Evolutionary conservation across 2,888 invertebrate genomes (phyloP).

Genomic region (Chrysomela aeneicollis): DNA sequence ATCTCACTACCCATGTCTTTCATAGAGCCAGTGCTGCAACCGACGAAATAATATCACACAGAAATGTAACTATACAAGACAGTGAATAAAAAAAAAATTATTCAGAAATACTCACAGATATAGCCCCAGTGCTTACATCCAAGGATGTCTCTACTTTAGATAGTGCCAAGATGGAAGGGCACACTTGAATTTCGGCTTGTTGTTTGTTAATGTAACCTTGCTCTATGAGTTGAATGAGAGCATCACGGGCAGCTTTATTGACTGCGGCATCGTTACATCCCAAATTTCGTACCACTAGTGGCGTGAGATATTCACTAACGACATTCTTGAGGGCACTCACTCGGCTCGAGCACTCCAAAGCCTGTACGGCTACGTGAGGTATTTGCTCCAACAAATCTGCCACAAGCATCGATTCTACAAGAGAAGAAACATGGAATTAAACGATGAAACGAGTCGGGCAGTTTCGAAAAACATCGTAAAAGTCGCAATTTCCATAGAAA

Average conservation of each 20-base stretch:
- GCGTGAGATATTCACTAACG: constrained; percentile 68
- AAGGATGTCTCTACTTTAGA: constrained; percentile 62
- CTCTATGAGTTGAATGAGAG: constrained; percentile 71
- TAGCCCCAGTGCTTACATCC: constrained; percentile 61
- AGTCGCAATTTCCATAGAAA: constrained; percentile 14
- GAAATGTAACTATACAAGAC: background rate
- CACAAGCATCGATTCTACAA: constrained; percentile 68
- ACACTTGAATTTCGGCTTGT: constrained; percentile 71
- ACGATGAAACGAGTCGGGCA: constrained; percentile 27
- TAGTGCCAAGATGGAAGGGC: constrained; percentile 69
- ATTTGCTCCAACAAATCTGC: constrained; percentile 73
- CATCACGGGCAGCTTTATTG: constrained; percentile 70
- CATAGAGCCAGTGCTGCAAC: constrained; percentile 71
- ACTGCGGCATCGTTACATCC: constrained; percentile 70
- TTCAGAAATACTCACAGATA: constrained; percentile 64
- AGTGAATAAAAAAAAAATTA: background rate
- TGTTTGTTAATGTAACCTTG: constrained; percentile 68
- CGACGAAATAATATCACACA: background rate
- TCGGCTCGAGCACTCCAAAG: constrained; percentile 63
- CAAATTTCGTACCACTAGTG: constrained; percentile 69
- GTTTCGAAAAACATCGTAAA: constrained; percentile 16
- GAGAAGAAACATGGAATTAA: constrained; percentile 45
- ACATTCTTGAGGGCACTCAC: constrained; percentile 63
- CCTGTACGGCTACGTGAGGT: constrained; percentile 71
- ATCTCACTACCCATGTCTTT: constrained; percentile 99